Percentiles rank a stretch among this genome's conserved stretches.
Evolutionary conservation across 1,140 invertebrate species (phyloP).

Genomic region (Euwallacea similis): DNA sequence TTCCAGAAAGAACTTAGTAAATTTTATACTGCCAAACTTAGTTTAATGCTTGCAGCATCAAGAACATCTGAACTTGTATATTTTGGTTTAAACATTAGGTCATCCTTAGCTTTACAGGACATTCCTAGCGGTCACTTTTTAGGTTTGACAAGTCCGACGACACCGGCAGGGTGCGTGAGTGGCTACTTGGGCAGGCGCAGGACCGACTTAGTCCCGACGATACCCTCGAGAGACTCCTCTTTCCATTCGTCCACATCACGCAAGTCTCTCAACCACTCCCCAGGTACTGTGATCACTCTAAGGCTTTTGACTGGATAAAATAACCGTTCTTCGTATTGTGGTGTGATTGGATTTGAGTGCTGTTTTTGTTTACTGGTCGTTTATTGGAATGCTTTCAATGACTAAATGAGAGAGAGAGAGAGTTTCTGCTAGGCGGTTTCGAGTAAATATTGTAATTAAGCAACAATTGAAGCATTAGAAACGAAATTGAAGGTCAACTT

Average conservation of each 20-base stretch:
- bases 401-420: background rate
- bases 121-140: conserved; percentile 26
- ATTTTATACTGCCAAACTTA: too few species aligned
- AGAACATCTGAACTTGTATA: too few species aligned
- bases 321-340: background rate
- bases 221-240: conserved; percentile 71
- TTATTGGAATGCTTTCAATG: background rate
- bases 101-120: background rate
- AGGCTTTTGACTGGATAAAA: conserved; percentile 50
- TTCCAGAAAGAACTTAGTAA: background rate
- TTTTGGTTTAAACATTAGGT: too few species aligned
- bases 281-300: conserved; percentile 54
- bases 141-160: conserved; percentile 43
- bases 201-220: conserved; percentile 87
- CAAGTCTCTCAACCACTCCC: conserved; percentile 67
- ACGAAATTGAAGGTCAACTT: too few species aligned
- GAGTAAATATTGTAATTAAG: background rate
- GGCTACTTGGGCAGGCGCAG: conserved; percentile 75
- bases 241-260: conserved; percentile 57
- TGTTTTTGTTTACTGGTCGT: background rate
- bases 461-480: too few species aligned
- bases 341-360: background rate
- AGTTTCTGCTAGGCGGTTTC: background rate
- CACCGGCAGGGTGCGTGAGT: conserved; percentile 63
- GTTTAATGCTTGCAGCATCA: too few species aligned